Conservation (phyloP, 1,140 invertebrate genomes). For the Metopolophium dirhodum region DNA sequence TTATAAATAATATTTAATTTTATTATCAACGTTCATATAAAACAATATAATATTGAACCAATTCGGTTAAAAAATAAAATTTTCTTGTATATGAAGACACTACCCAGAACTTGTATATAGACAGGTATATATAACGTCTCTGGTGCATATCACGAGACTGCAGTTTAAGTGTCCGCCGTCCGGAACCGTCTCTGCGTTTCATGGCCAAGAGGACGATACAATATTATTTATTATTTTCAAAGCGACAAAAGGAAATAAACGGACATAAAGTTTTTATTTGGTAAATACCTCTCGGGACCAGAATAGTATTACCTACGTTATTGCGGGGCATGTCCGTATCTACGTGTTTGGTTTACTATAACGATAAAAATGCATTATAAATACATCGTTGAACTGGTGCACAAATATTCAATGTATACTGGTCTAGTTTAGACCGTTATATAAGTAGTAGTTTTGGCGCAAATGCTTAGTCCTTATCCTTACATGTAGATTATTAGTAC, state of each 20-base stretch:
- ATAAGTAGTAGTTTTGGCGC: not conserved
- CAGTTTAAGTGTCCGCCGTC: not conserved
- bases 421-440: not conserved
- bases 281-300: not conserved
- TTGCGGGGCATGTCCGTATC: not conserved
- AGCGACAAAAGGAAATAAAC: not conserved
- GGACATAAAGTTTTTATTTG: not conserved
- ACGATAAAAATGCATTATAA: not conserved
- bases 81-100: not conserved
- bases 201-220: not conserved
- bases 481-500: not conserved
- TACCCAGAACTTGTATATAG: not conserved
- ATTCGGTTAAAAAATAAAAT: not conserved
- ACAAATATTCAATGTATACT: not conserved
- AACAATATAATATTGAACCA: no score
- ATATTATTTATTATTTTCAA: conserved; percentile 10
- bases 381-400: not conserved
- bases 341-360: not conserved
- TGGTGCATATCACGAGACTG: not conserved
- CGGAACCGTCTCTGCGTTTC: not conserved
- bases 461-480: not conserved
- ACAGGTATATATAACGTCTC: no score
- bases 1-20: no score
- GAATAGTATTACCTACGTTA: not conserved
- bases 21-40: no score